Base-by-base conservation (phyloP, 2,888 invertebrate species). In the Abrostola tripartita region DNA sequence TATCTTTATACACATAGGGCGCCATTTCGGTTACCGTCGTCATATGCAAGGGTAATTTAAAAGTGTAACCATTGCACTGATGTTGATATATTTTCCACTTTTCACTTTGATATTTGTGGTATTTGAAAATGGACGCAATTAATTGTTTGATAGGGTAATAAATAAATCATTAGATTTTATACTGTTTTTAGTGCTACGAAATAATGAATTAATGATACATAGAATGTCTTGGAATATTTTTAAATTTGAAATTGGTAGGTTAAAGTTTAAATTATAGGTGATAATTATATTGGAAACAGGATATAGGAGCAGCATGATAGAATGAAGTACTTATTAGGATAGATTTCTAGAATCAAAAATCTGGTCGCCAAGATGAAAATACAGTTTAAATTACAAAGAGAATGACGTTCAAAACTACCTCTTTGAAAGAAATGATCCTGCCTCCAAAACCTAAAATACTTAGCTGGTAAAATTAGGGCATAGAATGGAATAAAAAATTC, bases 51-150 rank as follows among this genome's bases (percentile, higher is more conserved):
- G 73, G 74, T 69, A 78, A 79, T 79, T 79, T 79, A 78, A 80
- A 87, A 86, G 83, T 87, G 85, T 87, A 88, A 85, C 88, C 82
- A 81, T 81, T 77, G 71, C 82, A 79, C 70, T 87, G 87, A 87
- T 80, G 86, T 87, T 89, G 86, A 88, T 79, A 79, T 79, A 79
- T 79, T 88, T 87, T 86, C 87, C 88, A 82, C 80, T 84, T 85
- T 84, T 83, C 85, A 78, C 81, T 67, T 78, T 68, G 78, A 80
- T 79, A 79, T 79, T 70, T 63, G 66, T 70, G 79, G 81, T 86
- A 83, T 86, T 85, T 81, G 77, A 80, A 85, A 83, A 83, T 83
- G 82, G 78, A 78, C 68, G 76, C 78, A 77, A 79, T 81, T 80
- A 81, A 83, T 82, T 79, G 74, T 73, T 68, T 78, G 71, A 78